These are phyloP conservation scores for Phalanger gymnotis DNA, from an alignment of 2,797 vertebrate genomes.

Conservation along the genomic window DNA sequence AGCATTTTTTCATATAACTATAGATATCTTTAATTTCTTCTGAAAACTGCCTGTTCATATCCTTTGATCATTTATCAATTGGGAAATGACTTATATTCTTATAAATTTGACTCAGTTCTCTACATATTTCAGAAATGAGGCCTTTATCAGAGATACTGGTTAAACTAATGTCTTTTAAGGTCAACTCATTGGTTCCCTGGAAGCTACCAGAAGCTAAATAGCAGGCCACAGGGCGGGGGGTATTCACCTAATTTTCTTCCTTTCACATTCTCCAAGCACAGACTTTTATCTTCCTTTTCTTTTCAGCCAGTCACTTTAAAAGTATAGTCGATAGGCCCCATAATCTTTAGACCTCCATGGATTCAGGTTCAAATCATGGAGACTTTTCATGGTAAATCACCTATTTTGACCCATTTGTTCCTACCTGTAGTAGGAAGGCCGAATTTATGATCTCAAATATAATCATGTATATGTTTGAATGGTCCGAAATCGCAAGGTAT, in stretches of 20 bases:
- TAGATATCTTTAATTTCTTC: too few relatives aligned
- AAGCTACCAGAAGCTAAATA: background rate
- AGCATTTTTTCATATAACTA: too few relatives aligned
- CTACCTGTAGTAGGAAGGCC: too few relatives aligned
- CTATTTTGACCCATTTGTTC: background rate
- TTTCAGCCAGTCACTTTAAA: conserved; percentile 4
- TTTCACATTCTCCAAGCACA: background rate
- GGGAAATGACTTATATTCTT: too few relatives aligned
- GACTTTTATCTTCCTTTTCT: background rate
- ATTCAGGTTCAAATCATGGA: background rate
- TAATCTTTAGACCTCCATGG: background rate
- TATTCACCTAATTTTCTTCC: background rate
- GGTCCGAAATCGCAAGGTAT: too few relatives aligned
- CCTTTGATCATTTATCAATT: too few relatives aligned
- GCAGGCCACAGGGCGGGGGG: background rate
- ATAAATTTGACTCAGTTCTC: too few relatives aligned
- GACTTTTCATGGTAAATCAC: background rate
- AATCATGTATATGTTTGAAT: too few relatives aligned
- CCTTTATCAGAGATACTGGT: too few relatives aligned
- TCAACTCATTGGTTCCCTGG: background rate
- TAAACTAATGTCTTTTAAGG: background rate
- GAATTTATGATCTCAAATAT: too few relatives aligned
- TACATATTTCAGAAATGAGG: too few relatives aligned
- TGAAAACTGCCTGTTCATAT: too few relatives aligned
- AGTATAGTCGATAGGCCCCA: background rate